phyloP scores from a whole-genome alignment of 92 coral and sea anemone species.

The Zoanthus sociatus region DNA sequence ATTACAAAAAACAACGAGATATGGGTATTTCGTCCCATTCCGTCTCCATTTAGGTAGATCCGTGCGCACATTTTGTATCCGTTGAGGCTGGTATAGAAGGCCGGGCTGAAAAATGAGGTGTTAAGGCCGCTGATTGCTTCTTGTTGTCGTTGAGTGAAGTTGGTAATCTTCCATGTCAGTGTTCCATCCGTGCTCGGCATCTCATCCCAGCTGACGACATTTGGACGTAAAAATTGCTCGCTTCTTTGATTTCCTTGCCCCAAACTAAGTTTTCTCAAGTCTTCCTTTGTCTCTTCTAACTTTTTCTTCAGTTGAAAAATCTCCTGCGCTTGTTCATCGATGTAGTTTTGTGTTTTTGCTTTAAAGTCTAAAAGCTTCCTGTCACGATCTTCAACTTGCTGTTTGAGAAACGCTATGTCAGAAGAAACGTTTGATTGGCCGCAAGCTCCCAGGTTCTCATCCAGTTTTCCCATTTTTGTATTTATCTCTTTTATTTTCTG shows the following conservation, averaged over 20 bases:
- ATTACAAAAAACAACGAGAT: slow-evolving; percentile 43
- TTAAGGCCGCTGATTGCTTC: slow-evolving; percentile 70
- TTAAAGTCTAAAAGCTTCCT: slow-evolving; percentile 61
- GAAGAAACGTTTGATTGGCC: not conserved
- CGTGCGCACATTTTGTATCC: slow-evolving; percentile 62
- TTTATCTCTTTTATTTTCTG: not conserved
- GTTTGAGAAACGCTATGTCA: not conserved
- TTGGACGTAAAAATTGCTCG: not conserved
- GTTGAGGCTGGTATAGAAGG: slow-evolving; percentile 59
- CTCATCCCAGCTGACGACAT: slow-evolving; percentile 33
- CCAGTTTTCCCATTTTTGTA: not conserved
- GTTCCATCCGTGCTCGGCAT: slow-evolving; percentile 65
- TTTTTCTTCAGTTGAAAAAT: slow-evolving; percentile 40
- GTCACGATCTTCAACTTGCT: not conserved
- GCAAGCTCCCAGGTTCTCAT: slow-evolving; percentile 25
- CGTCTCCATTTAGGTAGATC: slow-evolving; percentile 51
- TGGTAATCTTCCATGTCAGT: slow-evolving; percentile 70
- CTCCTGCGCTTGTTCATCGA: slow-evolving; percentile 61
- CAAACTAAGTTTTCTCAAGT: slow-evolving; percentile 28
- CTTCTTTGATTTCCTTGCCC: not conserved
- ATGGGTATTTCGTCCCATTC: slow-evolving; percentile 44
- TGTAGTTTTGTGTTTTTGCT: slow-evolving; percentile 66
- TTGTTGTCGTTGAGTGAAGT: slow-evolving; percentile 62
- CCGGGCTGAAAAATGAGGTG: slow-evolving; percentile 75
- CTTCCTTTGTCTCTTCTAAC: slow-evolving; percentile 47